A percentile compares a stretch with the other conserved stretches of the same genome.
Evolutionary conservation across 2,113 vertebrate genomes (phyloP).

Genomic region (Carettochelys insculpta): DNA sequence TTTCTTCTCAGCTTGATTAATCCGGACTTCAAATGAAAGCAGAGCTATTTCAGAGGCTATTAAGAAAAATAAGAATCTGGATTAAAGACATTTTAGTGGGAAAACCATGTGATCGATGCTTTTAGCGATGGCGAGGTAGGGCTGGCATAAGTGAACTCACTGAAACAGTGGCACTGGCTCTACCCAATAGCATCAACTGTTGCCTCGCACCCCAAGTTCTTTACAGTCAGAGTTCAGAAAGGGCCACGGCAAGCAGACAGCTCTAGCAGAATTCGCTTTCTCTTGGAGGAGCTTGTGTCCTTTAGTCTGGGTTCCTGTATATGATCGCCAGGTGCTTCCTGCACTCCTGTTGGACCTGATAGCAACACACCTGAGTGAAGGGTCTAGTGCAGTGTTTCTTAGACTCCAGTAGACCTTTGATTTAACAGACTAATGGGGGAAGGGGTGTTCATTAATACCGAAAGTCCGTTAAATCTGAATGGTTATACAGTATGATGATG

Average conservation of each 20-base stretch:
- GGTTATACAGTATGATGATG: no score
- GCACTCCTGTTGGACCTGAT: background rate
- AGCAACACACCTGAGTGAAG: background rate
- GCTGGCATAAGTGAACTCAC: background rate
- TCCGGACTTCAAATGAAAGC: rapidly evolving
- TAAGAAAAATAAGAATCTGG: background rate
- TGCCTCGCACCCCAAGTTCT: background rate
- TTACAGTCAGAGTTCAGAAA: background rate
- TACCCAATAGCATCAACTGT: background rate
- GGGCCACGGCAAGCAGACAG: background rate
- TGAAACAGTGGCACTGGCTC: background rate
- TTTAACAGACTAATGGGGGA: no score
- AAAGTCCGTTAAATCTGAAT: no score
- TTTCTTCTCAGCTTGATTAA: background rate
- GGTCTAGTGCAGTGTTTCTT: no score
- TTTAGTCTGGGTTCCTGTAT: background rate
- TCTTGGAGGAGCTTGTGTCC: background rate
- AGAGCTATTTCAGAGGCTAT: background rate
- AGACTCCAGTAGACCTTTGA: no score
- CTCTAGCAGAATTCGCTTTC: background rate
- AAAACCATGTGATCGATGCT: background rate
- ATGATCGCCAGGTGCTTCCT: background rate
- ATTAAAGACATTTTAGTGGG: background rate
- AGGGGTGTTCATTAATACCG: no score
- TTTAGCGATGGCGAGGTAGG: background rate